Conservation (phyloP, 2,888 invertebrate species). For the Drosophila vallismaia region DNA sequence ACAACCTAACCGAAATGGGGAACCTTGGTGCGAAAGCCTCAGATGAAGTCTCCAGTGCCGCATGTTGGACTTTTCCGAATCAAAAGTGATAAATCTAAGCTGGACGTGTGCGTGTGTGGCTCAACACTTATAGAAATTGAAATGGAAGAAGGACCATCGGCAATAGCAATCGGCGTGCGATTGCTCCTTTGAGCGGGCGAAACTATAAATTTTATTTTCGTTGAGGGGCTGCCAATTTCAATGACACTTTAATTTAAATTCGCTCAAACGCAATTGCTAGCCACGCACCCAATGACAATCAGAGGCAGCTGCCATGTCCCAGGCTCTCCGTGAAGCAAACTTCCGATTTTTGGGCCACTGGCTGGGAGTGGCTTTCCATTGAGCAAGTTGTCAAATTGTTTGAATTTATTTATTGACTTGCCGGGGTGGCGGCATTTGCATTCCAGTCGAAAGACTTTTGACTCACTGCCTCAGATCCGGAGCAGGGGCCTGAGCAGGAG, state of each 20-base stretch:
- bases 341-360: constrained; percentile 32
- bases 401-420: constrained; percentile 79
- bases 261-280: constrained; percentile 74
- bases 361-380: constrained; percentile 47
- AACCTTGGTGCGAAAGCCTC: constrained; percentile 4
- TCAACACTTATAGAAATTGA: constrained; percentile 71
- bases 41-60: constrained; percentile 10
- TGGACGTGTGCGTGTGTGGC: constrained; percentile 63
- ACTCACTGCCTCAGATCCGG: constrained; percentile 41
- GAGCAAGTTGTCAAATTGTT: constrained; percentile 79
- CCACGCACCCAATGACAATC: constrained; percentile 69
- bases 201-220: constrained; percentile 79
- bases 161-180: constrained; percentile 45
- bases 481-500: constrained; percentile 12
- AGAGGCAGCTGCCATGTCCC: constrained; percentile 32
- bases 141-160: constrained; percentile 38
- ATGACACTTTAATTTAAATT: constrained; percentile 82
- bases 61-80: constrained; percentile 51
- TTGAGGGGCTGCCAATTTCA: constrained; percentile 75
- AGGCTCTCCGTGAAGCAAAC: background rate
- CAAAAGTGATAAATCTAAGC: constrained; percentile 79
- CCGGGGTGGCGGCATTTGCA: constrained; percentile 65
- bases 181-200: constrained; percentile 54
- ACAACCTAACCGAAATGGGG: constrained; percentile 38
- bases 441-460: constrained; percentile 69